Evolutionary conservation across 2,888 invertebrate genomes (phyloP).

Genomic region (Caenorhabditis virilis): DNA sequence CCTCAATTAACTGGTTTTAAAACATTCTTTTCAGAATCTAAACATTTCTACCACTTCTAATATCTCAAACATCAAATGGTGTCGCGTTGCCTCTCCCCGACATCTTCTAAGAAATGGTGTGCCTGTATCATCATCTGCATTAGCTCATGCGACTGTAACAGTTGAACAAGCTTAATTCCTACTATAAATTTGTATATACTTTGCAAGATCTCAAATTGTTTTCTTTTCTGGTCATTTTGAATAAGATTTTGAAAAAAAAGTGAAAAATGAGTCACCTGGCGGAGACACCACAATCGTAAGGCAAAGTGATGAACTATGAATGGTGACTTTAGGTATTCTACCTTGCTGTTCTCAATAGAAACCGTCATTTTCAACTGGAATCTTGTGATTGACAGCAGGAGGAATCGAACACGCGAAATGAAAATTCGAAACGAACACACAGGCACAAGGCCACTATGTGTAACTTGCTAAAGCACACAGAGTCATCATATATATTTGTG

Average conservation of each 20-base stretch:
- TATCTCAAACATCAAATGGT: not conserved
- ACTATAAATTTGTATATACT: not conserved
- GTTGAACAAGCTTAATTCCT: slow-evolving; percentile 1
- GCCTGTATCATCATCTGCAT: not conserved
- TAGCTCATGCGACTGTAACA: not conserved
- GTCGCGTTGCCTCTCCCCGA: slow-evolving; percentile 3
- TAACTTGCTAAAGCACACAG: no score
- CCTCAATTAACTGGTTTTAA: not conserved
- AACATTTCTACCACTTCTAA: not conserved
- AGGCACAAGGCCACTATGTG: not conserved
- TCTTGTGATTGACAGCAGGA: no score
- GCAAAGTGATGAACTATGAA: slow-evolving; percentile 35
- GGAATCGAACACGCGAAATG: slow-evolving; percentile 15
- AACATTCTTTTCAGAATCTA: slow-evolving; percentile 10
- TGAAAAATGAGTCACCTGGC: slow-evolving; percentile 38
- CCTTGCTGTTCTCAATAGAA: slow-evolving; percentile 17
- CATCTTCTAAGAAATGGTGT: slow-evolving; percentile 12
- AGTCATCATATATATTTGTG: no score
- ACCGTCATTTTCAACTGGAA: slow-evolving; percentile 1
- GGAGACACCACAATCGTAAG: slow-evolving; percentile 36
- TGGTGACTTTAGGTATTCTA: slow-evolving; percentile 33
- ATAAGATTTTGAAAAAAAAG: not conserved
- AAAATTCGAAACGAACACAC: not conserved
- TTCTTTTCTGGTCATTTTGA: not conserved
- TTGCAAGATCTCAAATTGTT: not conserved